These are phyloP conservation scores for Pungitius pungitius DNA, from an alignment of 2,113 vertebrate genomes.

Conservation along the genomic window DNA sequence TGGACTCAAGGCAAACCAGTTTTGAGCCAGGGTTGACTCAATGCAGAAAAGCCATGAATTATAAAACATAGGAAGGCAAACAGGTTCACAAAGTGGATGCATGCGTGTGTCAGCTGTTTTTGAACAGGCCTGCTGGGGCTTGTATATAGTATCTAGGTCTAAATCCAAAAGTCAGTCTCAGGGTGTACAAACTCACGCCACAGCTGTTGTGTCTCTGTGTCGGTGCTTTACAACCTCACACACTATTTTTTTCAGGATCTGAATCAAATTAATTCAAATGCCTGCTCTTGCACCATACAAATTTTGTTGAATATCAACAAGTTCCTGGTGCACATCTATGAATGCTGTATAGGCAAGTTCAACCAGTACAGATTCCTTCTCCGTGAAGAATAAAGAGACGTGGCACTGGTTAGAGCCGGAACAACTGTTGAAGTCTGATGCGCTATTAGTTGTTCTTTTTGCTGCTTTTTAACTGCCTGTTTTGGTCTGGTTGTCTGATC, in stretches of 20 bases:
- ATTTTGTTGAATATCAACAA: constrained; percentile 14
- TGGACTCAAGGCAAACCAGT: background rate
- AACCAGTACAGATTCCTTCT: constrained; percentile 2
- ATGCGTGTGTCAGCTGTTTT: constrained; percentile 31
- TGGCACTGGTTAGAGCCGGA: constrained; percentile 2
- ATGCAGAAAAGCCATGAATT: constrained; percentile 1
- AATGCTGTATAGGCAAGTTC: constrained; percentile 17
- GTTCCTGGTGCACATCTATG: background rate
- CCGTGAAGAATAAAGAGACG: constrained; percentile 22
- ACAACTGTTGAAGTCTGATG: constrained; percentile 21
- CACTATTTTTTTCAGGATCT: constrained; percentile 19
- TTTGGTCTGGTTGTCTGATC: constrained; percentile 36
- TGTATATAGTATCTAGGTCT: constrained; percentile 48
- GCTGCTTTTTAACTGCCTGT: constrained; percentile 20
- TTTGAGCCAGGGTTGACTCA: background rate
- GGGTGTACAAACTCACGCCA: constrained; percentile 36
- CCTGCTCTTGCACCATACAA: constrained; percentile 27
- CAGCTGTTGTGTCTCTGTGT: constrained; percentile 46
- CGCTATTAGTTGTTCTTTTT: constrained; percentile 21
- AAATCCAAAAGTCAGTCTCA: constrained; percentile 43
- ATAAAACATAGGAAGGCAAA: constrained; percentile 42
- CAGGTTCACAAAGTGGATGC: constrained; percentile 21
- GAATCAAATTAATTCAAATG: constrained; percentile 33
- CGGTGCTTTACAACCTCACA: constrained; percentile 3
- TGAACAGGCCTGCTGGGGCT: constrained; percentile 48